A percentile compares a stretch with the other conserved stretches of the same genome.
Evolutionary conservation across 2,888 invertebrate genomes (phyloP).

Genomic region (Monoplex corrugatus): DNA sequence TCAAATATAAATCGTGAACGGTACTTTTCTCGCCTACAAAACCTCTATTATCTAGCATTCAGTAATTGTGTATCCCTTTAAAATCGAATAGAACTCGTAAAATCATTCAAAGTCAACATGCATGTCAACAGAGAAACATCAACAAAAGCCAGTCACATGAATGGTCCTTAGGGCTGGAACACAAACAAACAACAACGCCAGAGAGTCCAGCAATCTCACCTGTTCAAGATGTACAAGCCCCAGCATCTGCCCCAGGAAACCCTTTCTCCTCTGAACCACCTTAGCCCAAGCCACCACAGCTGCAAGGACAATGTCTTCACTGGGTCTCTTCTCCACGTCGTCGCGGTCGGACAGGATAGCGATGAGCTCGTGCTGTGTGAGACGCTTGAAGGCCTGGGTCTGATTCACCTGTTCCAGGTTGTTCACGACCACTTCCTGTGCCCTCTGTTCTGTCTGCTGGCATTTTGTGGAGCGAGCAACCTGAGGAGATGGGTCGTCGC

Average conservation of each 20-base stretch:
- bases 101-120: too few species aligned
- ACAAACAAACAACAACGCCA: neutral
- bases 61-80: too few species aligned
- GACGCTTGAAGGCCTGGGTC: conserved; percentile 49
- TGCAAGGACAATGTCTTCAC: conserved; percentile 64
- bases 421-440: conserved; percentile 44
- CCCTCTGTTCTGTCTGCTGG: conserved; percentile 33
- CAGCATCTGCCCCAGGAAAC: conserved; percentile 61
- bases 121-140: too few species aligned
- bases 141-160: too few species aligned
- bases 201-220: conserved; percentile 39
- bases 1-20: too few species aligned
- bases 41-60: too few species aligned
- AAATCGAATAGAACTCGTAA: too few species aligned
- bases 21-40: too few species aligned
- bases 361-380: conserved; percentile 60
- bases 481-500: neutral
- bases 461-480: conserved; percentile 36
- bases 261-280: conserved; percentile 57
- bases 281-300: conserved; percentile 65
- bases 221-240: conserved; percentile 61
- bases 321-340: conserved; percentile 54
- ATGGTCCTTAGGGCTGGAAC: neutral
- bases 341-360: conserved; percentile 58
- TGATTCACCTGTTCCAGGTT: conserved; percentile 49